Evolutionary conservation across 2,797 vertebrate species (phyloP), one percentile per base, ranked within the genome.

Genomic region (Falco rusticolus): DNA sequence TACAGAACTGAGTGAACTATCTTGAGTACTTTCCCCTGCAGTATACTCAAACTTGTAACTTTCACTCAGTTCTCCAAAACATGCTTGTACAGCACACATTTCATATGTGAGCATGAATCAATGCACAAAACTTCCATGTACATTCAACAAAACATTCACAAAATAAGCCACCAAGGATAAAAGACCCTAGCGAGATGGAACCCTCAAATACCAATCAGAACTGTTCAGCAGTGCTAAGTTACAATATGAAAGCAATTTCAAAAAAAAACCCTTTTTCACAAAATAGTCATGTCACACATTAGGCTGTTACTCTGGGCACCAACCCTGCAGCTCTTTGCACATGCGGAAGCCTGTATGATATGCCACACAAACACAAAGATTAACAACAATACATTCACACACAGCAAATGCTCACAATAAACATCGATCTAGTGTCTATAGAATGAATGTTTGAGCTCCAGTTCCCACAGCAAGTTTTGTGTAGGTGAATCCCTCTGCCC

Each of bases 81-180:
- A 39, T 0, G 0, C 6, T 5, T 16, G 33, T 11, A 61, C 41
- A 78, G 39, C 2, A 26, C 0, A 1, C 33, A 41, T 13, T 39
- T 5, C 28, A 6, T 6, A 37, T 0, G 8, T 0, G 11, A 76
- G 68, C 57, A 71, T 10, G 64, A 80, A 89, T 21, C 24, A 33
- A 37, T 1, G 13, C 60, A 56, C 45, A 61, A 12, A 77, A 68
- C 24, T 75, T 33, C 64, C 19, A 16, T 0, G 3, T 34, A 47
- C 11, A 4, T 45, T 61, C 77, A 53, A n/a, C 41, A 79, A 92
- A 76, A 60, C 12, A 50, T 17, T 54, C 20, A 60, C 20, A 43
- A 77, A 79, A 69, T 13, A 79, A 74, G 20, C 17, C 39, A 37
- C n/a, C 56, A 74, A 12, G 5, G 54, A 34, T 54, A 88, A 65